Base-by-base conservation (phyloP, 1,140 invertebrate genomes). In the Druon quercuslanigerum region DNA sequence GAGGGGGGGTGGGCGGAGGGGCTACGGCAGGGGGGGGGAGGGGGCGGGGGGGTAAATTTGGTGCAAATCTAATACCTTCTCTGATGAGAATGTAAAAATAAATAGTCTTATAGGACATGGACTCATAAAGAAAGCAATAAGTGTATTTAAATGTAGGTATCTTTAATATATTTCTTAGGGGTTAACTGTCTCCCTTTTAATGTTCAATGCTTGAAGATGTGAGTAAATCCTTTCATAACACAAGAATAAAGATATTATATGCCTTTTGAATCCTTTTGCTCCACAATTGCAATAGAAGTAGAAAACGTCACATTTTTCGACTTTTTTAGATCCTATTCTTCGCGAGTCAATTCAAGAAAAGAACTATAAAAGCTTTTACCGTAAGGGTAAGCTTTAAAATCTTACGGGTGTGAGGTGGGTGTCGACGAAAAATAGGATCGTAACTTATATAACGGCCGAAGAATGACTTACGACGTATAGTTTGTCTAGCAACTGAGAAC, bases 321-420 rank as follows among this genome's bases (percentile, higher is more conserved):
- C 40, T 8, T 13, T 66, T 66, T 40, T 40, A 66, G 60, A 66
- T 66, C 60, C 60, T 33, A 66, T 66, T 66, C 60, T 66, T 66
- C 33, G 40, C 14, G 25, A 66, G 60, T 66, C 60, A 40, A 66
- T 14, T 66, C 60, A 66, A 66, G 60, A 14, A 66, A 40, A 66
- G 60, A 66, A 66, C 25, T 66, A 66, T 33, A 66, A 66, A 66
- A 25, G 60, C 60, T 66, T 60, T 40, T n/a, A 66, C 46, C 60
- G 25, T 66, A 8, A 33, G 60, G 60, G 60, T 66, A 66, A 40
- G 60, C 60, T 40, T 40, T 66, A 66, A 66, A 66, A 66, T 33
- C 40, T 66, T n/a, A 14, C 57, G 16, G 12, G 14, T 66, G 25
- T 40, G 40, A 40, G 33, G 60, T 46, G 60, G 33, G 60, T 25